Base-by-base conservation (phyloP, 1,140 invertebrate species). In the Macrostomum lignano region DNA sequence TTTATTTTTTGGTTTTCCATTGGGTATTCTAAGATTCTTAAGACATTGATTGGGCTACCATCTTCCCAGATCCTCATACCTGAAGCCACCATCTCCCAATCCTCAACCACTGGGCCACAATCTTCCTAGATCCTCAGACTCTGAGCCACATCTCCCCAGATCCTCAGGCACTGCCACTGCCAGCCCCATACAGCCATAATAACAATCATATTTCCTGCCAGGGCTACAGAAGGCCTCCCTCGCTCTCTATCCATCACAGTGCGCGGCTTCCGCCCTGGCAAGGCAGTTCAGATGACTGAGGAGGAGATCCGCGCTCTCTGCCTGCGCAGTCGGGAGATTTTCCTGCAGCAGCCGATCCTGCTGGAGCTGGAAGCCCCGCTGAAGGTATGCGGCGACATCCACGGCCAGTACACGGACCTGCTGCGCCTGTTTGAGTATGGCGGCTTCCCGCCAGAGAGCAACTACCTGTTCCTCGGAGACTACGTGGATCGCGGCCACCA, bases 251-350 rank as follows among this genome's bases (percentile, higher is more conserved):
- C 33, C 26, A 36, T 49, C 51, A 33, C 40, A 68, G 81, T 88
- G 49, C 66, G 81, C 64, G 81, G 79, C 66, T 78, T 76, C 52
- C 69, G 39, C 13, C 79, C 78, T 40, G 78, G 78, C 36, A 86
- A 86, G 61, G 77, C 76, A 58, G 79, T 88, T 42, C 76, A 82
- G 56, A 71, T 88, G 65, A 75, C 74, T 34, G 81, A 88, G 63
- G 69, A 70, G 35, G 81, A 88, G 63, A 81, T 88, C 40, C 65
- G 77, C 36, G 77, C 77, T 7, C 63, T 88, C 32, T 88, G 81
- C 52, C 63, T 82, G 37, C 86, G 84, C 54, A 84, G 62, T 9
- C 46, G 67, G 39, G 67, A 70, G 52, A 67, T 69, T 11, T 70
- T 70, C 42, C 52, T 70, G 3, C 65, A 65, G 35, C 67, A 69